Conservation (phyloP, 2,113 vertebrate species). For the Burhinus bistriatus region DNA sequence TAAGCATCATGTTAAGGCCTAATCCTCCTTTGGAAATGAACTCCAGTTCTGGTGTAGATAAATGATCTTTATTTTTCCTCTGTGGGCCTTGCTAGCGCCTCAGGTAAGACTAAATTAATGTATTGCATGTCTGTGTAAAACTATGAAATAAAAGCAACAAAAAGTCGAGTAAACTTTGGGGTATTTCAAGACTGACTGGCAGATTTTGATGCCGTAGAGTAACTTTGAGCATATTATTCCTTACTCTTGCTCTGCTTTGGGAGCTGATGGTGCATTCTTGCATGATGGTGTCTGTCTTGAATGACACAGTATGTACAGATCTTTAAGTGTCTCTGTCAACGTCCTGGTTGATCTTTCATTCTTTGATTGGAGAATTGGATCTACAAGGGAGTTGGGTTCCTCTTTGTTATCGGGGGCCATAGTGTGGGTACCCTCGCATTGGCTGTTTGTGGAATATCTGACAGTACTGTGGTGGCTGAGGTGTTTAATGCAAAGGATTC, state of each 20-base stretch:
- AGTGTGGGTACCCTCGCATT: background rate
- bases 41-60: background rate
- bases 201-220: background rate
- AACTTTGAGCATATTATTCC: background rate
- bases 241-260: background rate
- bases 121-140: background rate
- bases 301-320: background rate
- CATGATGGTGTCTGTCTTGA: background rate
- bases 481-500: background rate
- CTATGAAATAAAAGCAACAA: background rate
- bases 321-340: background rate
- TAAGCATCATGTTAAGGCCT: constrained; percentile 44
- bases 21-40: constrained; percentile 50
- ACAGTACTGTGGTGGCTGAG: background rate
- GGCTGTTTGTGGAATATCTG: background rate
- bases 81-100: background rate
- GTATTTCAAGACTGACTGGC: background rate
- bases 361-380: background rate
- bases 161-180: background rate
- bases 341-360: background rate
- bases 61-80: constrained; percentile 2
- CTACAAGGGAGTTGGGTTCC: background rate
- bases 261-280: background rate
- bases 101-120: background rate
- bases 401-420: background rate